Base-by-base conservation (phyloP, 2,797 vertebrate genomes). In the Notolabrus celidotus region DNA sequence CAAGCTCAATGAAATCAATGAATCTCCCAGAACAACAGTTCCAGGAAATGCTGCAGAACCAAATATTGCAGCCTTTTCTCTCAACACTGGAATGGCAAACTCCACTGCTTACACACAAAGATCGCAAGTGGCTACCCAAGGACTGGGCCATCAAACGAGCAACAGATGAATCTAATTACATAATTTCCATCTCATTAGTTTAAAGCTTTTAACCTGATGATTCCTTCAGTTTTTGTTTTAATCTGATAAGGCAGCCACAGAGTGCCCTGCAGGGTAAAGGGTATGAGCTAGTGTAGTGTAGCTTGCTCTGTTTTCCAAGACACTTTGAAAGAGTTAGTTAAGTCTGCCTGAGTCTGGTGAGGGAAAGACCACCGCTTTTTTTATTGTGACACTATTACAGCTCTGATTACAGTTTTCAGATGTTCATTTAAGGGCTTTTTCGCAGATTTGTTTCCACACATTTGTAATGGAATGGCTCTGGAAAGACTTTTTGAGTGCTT, bases 91-190 rank as follows among this genome's bases (percentile, higher is more conserved):
- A 25, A 14, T 23, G 58, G 55, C 53, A 41, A 60, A 49, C 56
- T 60, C 41, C 25, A n/a, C 62, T 56, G 46, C 17, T 17, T 34
- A 7, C 50, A 54, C 23, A 52, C 47, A 45, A 52, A 56, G 57
- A 78, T 42, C 29, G 31, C n/a, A 36, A 68, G 33, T 29, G 65
- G 36, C 59, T 54, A 45, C 52, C 62, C 2, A n/a, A 64, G 34
- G 68, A 76, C 80, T 1, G 34, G 34, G 57, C 66, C 38, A 34
- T 67, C 41, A 79, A 87, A 89, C 83, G 36, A 80, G 71, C 77
- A 82, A 77, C 90, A 92, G 84, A 91, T 90, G 81, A 71, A 77
- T 51, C 73, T 52, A 81, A 89, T 90, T 79, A 86, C 67, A 82
- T 88, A 16, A 85, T 87, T 91, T 88, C 77, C 87, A 78, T 85